A percentile compares a stretch with the other conserved stretches of the same genome.
These are phyloP conservation scores for Bombus polaris DNA, from an alignment of 1,140 invertebrate species.

Conservation along the genomic window DNA sequence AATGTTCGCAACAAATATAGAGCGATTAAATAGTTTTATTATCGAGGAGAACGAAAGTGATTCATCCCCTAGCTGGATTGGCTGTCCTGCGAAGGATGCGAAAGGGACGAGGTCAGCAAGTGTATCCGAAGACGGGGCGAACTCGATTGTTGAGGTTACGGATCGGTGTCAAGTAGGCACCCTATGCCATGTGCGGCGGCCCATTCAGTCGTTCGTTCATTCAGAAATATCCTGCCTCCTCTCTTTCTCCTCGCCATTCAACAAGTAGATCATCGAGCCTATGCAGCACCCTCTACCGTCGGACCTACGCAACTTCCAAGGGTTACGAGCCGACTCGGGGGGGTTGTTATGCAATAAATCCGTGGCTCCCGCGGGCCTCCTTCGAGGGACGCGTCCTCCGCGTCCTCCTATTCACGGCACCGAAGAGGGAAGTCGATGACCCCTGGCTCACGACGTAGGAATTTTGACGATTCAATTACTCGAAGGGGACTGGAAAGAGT, in stretches of 20 bases:
- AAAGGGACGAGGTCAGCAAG: constrained; percentile 44
- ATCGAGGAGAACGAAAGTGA: background rate
- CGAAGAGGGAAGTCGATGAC: constrained; percentile 44
- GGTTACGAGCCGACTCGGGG: constrained; percentile 68
- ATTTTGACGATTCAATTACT: constrained; percentile 60
- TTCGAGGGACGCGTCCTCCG: constrained; percentile 58
- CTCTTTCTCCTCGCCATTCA: constrained; percentile 66
- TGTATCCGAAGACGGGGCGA: constrained; percentile 45
- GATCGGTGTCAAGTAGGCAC: constrained; percentile 73
- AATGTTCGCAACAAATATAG: background rate
- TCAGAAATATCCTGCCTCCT: constrained; percentile 71
- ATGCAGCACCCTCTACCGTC: constrained; percentile 71
- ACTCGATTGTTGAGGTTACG: constrained; percentile 69
- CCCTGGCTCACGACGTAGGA: constrained; percentile 29
- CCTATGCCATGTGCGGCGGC: constrained; percentile 71
- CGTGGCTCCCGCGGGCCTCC: constrained; percentile 64
- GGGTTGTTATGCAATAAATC: constrained; percentile 72
- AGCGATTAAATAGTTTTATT: background rate
- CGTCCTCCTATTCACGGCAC: background rate
- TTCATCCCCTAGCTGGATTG: background rate
- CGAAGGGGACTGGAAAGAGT: constrained; percentile 17
- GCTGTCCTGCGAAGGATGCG: background rate
- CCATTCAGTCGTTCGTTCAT: constrained; percentile 73
- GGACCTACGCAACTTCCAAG: constrained; percentile 73
- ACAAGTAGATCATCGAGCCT: constrained; percentile 74